phyloP scores from a whole-genome alignment of 37 sponge, comb jelly and placozoan species.

The Agelas oroides region DNA sequence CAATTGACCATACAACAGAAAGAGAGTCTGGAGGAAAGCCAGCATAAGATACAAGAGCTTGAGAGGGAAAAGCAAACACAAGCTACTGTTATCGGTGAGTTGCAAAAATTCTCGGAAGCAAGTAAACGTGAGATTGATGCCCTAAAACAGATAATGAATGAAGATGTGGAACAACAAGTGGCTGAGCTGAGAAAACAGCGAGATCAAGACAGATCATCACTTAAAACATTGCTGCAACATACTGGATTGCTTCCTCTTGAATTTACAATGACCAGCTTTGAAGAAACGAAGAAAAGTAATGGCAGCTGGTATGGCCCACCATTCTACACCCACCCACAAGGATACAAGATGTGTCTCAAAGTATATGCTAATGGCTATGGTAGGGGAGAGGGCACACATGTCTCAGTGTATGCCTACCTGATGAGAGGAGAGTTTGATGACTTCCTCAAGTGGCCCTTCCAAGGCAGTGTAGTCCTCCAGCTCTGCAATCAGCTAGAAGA shows the following conservation, averaged over 20 bases:
- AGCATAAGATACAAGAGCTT: no score
- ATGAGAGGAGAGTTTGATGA: not conserved
- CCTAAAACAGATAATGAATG: not conserved
- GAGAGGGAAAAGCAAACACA: no score
- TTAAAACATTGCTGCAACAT: no score
- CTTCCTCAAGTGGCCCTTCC: not conserved
- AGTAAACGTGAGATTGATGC: conserved; percentile 36
- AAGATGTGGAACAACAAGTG: no score
- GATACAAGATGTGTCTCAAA: not conserved
- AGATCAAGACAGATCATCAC: no score
- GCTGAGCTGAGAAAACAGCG: no score
- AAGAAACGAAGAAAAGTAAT: not conserved
- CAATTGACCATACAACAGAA: no score
- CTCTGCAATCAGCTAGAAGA: not conserved
- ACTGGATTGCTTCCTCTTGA: not conserved
- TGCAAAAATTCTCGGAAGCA: no score
- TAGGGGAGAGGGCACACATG: not conserved
- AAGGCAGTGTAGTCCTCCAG: not conserved
- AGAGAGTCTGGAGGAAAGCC: no score
- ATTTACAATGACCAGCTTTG: not conserved
- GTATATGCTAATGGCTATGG: not conserved
- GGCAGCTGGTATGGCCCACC: not conserved
- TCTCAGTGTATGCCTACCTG: not conserved
- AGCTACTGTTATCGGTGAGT: no score
- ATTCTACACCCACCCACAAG: not conserved